These are phyloP conservation scores for Heliopora coerulea DNA, from an alignment of 92 coral and sea anemone genomes.

Conservation along the genomic window DNA sequence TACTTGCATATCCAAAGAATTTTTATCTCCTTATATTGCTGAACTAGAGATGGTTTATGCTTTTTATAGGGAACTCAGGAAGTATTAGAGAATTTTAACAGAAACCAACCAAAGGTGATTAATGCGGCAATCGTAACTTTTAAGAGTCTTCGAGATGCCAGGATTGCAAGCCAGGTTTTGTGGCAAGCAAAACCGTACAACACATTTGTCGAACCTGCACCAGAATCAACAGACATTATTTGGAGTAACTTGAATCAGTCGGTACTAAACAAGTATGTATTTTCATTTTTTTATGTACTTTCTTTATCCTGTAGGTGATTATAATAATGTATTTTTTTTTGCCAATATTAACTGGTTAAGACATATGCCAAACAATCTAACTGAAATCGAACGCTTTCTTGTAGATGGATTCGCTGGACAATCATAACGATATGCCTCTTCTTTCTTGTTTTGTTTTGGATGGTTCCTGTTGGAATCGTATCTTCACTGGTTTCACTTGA, in stretches of 20 bases:
- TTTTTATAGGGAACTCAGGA: constrained; percentile 58
- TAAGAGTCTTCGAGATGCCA: constrained; percentile 70
- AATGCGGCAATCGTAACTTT: constrained; percentile 81
- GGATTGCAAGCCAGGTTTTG: constrained; percentile 70
- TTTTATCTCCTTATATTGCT: no score
- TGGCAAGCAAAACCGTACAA: constrained; percentile 77
- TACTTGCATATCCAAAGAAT: no score
- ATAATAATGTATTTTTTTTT: no score
- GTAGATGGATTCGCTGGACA: constrained; percentile 64
- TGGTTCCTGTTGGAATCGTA: constrained; percentile 76
- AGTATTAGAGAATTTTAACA: constrained; percentile 59
- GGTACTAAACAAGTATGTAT: constrained; percentile 59
- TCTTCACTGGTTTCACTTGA: constrained; percentile 70
- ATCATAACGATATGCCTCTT: constrained; percentile 64
- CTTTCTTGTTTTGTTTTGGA: constrained; percentile 77
- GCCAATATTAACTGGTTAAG: no score
- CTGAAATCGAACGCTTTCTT: background rate
- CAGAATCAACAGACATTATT: constrained; percentile 70
- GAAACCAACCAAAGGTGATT: constrained; percentile 44
- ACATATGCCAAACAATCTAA: no score
- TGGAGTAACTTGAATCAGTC: constrained; percentile 71
- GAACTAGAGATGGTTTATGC: no score
- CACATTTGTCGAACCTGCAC: constrained; percentile 70
- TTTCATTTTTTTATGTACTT: no score
- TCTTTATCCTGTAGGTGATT: no score